Evolutionary conservation across 2,113 vertebrate genomes (phyloP), one percentile per base, ranked within the genome.

Genomic region (Cercocebus atys): DNA sequence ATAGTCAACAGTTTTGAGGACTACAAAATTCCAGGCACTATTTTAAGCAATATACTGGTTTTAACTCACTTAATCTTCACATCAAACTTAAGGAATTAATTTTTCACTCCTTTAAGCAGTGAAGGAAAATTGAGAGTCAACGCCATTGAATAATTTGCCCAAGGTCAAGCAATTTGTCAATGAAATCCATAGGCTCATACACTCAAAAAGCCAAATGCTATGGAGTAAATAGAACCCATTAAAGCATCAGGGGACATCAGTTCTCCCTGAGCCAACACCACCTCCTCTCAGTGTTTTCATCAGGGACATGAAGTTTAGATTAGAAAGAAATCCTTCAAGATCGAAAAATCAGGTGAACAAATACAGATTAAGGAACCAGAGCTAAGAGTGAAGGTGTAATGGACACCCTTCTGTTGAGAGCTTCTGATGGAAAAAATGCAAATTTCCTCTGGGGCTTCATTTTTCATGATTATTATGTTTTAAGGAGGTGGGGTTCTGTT

Each of bases 381-480:
- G 5, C 13, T 90, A 27, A 70, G 47, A 14, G 6, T 32, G 4
- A 82, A 80, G 20, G 1, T 23, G 2, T 0, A 40, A 38, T 72
- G 22, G 0, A 12, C 22, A 23, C 0, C 10, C 13, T 75, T 5
- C 2, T 35, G 10, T 5, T 50, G 20, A 82, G 16, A 96, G 87
- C 38, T 61, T 55, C 38, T n/a, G 6, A 50, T 52, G 1, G 32
- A 57, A 89, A 66, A 61, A 68, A 43, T 5, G 25, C 27, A 85
- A n/a, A 79, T 30, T 70, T 93, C 75, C 61, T 59, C 52, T 12
- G 20, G 9, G 32, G 17, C 16, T 84, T 73, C 40, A 12, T 30
- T 92, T 88, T 75, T 82, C 89, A 45, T 55, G 43, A 84, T 43
- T 55, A 32, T 38, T n/a, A 18, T 3, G 68, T 93, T 97, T 94